Base-by-base conservation (phyloP, 2,113 vertebrate species). In the Eulacestoma nigropectus region DNA sequence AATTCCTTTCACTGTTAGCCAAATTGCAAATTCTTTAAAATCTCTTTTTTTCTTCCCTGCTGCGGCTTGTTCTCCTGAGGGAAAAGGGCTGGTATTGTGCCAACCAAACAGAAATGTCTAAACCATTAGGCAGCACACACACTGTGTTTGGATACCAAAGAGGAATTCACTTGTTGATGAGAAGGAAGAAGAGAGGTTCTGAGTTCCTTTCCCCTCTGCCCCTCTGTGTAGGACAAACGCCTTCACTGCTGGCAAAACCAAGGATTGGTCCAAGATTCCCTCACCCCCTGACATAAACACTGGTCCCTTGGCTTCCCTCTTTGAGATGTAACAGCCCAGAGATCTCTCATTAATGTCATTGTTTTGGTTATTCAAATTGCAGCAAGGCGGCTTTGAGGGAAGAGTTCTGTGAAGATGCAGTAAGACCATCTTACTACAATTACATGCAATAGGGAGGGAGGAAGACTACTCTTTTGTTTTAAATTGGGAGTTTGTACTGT, bases 1-100 rank as follows among this genome's bases (percentile, higher is more conserved):
- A 88, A 82, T 74, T 90, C 42, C 35, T 93, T 94, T 94, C 35
- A 80, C n/a, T 53, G 95, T 92, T 95, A 95, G 75, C 63, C 6
- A 13, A 91, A 37, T 30, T 86, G 29, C 13, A 44, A 59, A 78
- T 89, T 93, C 59, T 90, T 94, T 88, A 42, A 94, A 90, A 88
- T 42, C n/a, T 4, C 1, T 42, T 83, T 83, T 76, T 67, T 53
- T 22, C 49, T 90, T 90, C 41, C 85, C 68, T 90, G 89, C 47
- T 89, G 68, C 55, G 79, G 69, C 49, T 94, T 88, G 53, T 85
- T 92, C 59, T 87, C 59, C 63, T 70, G 30, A 57, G 63, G 55
- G 32, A 67, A 53, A 67, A 67, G n/a, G 21, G 17, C 47, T 86
- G 47, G 14, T 85, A 19, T 35, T 65, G 29, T 72, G 68, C 89